Percentiles rank a stretch among this genome's conserved stretches.
These are phyloP conservation scores for Nebria ingens DNA, from an alignment of 1,140 invertebrate genomes.

Conservation along the genomic window DNA sequence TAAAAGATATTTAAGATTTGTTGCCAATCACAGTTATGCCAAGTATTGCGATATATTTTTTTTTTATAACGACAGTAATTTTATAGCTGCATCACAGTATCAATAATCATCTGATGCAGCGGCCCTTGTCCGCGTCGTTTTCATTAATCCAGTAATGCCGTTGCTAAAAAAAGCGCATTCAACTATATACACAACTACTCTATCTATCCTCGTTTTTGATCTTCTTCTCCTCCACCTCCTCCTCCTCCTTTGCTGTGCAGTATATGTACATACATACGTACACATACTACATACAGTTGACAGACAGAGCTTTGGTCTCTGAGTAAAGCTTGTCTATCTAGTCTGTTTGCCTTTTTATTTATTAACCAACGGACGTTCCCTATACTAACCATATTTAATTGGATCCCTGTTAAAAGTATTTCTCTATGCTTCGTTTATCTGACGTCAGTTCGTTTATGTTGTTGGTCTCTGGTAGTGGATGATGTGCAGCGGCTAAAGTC, in stretches of 20 bases:
- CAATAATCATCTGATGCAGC: too few species aligned
- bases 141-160: neutral
- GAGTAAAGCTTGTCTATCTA: neutral
- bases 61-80: too few species aligned
- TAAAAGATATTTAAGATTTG: too few species aligned
- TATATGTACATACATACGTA: too few species aligned
- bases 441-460: neutral
- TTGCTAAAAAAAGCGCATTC: neutral
- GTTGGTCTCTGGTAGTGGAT: too few species aligned
- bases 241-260: neutral
- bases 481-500: neutral
- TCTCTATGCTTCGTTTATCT: neutral
- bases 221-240: neutral
- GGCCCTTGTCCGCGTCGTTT: neutral
- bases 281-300: too few species aligned
- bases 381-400: neutral
- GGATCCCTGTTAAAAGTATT: neutral
- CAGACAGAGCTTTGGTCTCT: neutral
- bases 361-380: neutral
- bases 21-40: too few species aligned
- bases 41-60: too few species aligned
- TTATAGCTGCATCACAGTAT: too few species aligned
- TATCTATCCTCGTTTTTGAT: neutral
- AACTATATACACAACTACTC: neutral
- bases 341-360: neutral